These are phyloP conservation scores for Ernsta delagoae DNA, from an alignment of 2,888 invertebrate species.

Conservation along the genomic window DNA sequence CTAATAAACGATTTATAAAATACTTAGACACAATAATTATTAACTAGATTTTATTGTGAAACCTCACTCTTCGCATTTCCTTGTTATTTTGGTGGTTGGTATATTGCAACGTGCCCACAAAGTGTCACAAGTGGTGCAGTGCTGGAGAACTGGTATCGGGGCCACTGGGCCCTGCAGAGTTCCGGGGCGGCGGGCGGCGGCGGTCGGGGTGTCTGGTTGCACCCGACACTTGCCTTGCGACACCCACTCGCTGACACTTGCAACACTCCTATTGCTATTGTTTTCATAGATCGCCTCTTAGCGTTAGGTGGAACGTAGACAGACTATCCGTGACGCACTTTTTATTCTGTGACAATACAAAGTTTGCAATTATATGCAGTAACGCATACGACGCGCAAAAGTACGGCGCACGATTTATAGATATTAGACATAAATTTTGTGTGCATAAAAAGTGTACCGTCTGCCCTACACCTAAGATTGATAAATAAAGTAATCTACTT, in stretches of 20 bases:
- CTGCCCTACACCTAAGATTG: too few relatives aligned
- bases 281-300: neutral
- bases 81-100: neutral
- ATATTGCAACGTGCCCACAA: conserved; percentile 9
- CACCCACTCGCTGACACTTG: conserved; percentile 12
- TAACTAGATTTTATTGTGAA: neutral
- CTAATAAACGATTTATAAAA: too few relatives aligned
- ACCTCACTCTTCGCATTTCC: conserved; percentile 1
- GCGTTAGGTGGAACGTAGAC: too few relatives aligned
- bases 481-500: too few relatives aligned
- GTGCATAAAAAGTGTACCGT: too few relatives aligned
- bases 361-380: too few relatives aligned
- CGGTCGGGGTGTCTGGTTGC: conserved; percentile 32
- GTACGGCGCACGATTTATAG: too few relatives aligned
- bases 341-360: too few relatives aligned
- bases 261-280: neutral
- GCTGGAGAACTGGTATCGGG: conserved; percentile 9
- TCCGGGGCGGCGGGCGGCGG: conserved; percentile 35
- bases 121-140: conserved; percentile 17
- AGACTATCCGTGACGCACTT: too few relatives aligned
- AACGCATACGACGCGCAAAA: too few relatives aligned
- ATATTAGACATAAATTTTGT: too few relatives aligned
- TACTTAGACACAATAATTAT: too few relatives aligned
- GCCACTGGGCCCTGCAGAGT: conserved; percentile 12
- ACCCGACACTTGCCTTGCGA: conserved; percentile 21